Evolutionary conservation across 2,888 invertebrate species (phyloP).

Genomic region (Proisotoma minuta): DNA sequence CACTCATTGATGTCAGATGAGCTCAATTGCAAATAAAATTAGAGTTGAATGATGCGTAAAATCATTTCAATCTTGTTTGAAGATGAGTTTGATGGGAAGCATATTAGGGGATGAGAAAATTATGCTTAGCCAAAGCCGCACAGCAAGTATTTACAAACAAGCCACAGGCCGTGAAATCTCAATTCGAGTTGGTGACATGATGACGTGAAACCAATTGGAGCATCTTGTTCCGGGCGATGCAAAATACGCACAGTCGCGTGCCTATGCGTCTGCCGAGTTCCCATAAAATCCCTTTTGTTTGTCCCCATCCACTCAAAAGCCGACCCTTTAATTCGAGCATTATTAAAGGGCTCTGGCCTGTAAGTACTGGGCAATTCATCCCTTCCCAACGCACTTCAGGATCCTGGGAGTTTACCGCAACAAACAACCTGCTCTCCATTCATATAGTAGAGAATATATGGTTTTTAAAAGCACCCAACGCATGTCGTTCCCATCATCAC

Average conservation of each 20-base stretch:
- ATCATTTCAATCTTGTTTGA: conserved; percentile 22
- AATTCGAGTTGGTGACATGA: conserved; percentile 44
- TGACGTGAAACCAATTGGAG: conserved; percentile 25
- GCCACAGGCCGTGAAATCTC: conserved; percentile 46
- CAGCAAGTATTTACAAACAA: conserved; percentile 47
- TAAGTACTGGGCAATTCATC: neutral
- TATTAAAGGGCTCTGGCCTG: neutral
- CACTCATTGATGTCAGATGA: neutral
- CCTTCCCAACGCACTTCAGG: neutral
- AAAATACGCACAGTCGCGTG: conserved; percentile 38
- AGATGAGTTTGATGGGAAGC: conserved; percentile 5
- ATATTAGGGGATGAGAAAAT: conserved; percentile 20
- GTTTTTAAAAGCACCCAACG: conserved; percentile 25
- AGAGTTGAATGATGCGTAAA: conserved; percentile 34
- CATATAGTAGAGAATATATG: neutral
- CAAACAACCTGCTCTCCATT: neutral
- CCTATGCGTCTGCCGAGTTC: conserved; percentile 18
- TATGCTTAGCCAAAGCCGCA: conserved; percentile 32
- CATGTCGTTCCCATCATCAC: conserved; percentile 25
- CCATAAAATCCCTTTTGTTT: conserved; percentile 16
- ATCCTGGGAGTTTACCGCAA: neutral
- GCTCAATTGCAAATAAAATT: conserved; percentile 8
- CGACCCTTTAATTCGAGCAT: conserved; percentile 11
- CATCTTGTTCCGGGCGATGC: conserved; percentile 33
- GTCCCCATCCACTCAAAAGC: conserved; percentile 1